phyloP scores from a whole-genome alignment of 2,888 invertebrate species.

The Tenthredo distinguenda region DNA sequence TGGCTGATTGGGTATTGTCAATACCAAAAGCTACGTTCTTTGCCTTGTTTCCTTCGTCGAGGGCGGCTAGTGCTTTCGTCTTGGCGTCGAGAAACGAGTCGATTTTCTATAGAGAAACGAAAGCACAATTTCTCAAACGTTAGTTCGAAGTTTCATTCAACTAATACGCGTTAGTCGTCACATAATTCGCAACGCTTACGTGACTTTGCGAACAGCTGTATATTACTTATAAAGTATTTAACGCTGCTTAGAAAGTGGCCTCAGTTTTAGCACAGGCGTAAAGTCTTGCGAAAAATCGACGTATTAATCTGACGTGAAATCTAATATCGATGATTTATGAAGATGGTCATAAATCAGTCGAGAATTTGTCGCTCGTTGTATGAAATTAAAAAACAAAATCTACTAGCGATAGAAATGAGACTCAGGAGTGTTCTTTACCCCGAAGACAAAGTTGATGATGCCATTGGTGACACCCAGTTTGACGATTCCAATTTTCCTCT shows the following conservation, averaged over 20 bases:
- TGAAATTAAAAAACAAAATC: neutral
- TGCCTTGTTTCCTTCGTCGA: conserved; percentile 87
- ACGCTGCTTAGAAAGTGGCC: conserved; percentile 28
- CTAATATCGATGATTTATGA: neutral
- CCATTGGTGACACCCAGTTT: conserved; percentile 89
- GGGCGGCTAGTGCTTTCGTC: conserved; percentile 84
- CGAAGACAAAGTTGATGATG: conserved; percentile 90
- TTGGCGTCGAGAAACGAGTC: conserved; percentile 90
- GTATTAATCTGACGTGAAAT: conserved; percentile 31
- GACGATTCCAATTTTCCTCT: conserved; percentile 86
- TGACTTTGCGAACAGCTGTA: neutral
- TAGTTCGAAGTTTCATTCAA: neutral
- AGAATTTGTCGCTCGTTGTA: neutral
- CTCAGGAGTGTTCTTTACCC: conserved; percentile 82
- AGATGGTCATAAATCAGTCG: too few relatives aligned
- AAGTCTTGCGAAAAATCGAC: conserved; percentile 16
- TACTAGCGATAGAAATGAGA: neutral
- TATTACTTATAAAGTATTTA: conserved; percentile 4
- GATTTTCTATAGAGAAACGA: conserved; percentile 80
- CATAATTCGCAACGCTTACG: conserved; percentile 16
- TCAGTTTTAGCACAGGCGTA: neutral
- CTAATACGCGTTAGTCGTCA: neutral
- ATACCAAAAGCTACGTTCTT: conserved; percentile 89
- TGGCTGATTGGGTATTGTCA: conserved; percentile 83
- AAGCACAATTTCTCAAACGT: neutral